Percentiles rank a stretch among this genome's conserved stretches.
phyloP scores from a whole-genome alignment of 2,888 invertebrate genomes.

The Cryptocephalus moraei region DNA sequence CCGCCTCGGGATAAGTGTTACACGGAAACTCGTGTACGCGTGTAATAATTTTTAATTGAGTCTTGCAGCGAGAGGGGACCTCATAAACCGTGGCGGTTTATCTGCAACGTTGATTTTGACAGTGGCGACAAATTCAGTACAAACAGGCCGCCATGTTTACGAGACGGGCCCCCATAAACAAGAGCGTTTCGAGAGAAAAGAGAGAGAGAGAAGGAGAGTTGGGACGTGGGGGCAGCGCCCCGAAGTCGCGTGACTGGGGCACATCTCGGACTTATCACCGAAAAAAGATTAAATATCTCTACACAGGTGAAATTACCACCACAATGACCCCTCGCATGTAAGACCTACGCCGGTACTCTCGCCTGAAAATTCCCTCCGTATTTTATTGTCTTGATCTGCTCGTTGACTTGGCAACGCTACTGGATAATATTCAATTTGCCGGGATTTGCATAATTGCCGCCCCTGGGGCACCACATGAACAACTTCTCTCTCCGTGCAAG shows the following conservation, averaged over 20 bases:
- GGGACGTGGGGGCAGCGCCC: constrained; percentile 28
- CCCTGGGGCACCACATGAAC: no score
- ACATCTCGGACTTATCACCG: constrained; percentile 22
- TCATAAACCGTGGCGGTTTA: constrained; percentile 29
- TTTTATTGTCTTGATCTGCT: no score
- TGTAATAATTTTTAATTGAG: constrained; percentile 28
- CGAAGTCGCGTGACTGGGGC: constrained; percentile 29
- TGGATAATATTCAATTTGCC: no score
- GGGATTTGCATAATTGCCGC: no score
- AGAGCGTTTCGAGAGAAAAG: constrained; percentile 12
- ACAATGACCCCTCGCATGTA: constrained; percentile 20
- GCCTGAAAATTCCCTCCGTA: no score
- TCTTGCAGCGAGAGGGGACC: constrained; percentile 19
- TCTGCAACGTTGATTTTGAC: constrained; percentile 30
- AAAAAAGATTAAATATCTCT: constrained; percentile 18
- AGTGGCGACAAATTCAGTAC: constrained; percentile 34
- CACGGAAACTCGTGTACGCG: constrained; percentile 15
- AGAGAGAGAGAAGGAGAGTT: background rate
- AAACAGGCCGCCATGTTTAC: constrained; percentile 32
- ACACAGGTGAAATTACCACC: constrained; percentile 20
- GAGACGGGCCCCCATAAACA: constrained; percentile 28
- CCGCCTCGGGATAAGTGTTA: background rate
- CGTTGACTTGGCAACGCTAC: no score
- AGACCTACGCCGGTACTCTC: constrained; percentile 2
- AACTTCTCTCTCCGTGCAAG: no score